Evolutionary conservation across 2,113 vertebrate genomes (phyloP).

Genomic region (Brienomyrus longianalis): DNA sequence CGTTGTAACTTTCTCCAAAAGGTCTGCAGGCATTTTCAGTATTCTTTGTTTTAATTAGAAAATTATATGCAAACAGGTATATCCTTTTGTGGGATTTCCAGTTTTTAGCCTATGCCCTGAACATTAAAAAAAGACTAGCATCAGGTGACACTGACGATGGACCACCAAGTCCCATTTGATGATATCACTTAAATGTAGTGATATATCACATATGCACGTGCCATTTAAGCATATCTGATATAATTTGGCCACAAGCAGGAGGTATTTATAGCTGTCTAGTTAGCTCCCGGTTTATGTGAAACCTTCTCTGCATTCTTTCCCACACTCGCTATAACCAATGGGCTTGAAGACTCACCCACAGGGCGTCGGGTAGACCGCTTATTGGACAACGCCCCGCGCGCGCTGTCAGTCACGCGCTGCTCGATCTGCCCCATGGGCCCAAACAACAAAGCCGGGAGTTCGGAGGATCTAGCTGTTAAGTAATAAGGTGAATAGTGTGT

Average conservation of each 20-base stretch:
- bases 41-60: slow-evolving; percentile 13
- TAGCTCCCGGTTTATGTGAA: slow-evolving; percentile 84
- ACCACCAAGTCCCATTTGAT: slow-evolving; percentile 36
- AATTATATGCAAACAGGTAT: slow-evolving; percentile 36
- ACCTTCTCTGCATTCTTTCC: slow-evolving; percentile 81
- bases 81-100: slow-evolving; percentile 42
- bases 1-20: slow-evolving; percentile 73
- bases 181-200: slow-evolving; percentile 41
- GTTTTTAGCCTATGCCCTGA: neutral
- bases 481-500: slow-evolving; percentile 54
- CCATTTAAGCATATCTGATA: slow-evolving; percentile 36
- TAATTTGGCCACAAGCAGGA: slow-evolving; percentile 57
- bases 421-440: slow-evolving; percentile 69
- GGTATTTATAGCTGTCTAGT: slow-evolving; percentile 67
- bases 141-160: slow-evolving; percentile 17
- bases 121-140: neutral
- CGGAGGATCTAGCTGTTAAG: slow-evolving; percentile 45
- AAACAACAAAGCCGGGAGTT: slow-evolving; percentile 67
- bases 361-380: slow-evolving; percentile 57
- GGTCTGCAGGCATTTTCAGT: slow-evolving; percentile 73
- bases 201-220: slow-evolving; percentile 27
- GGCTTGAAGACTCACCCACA: slow-evolving; percentile 55
- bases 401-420: slow-evolving; percentile 79
- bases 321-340: slow-evolving; percentile 82
- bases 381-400: slow-evolving; percentile 66